Evolutionary conservation across 2,888 invertebrate species (phyloP).

Genomic region (Acrocyrtus sp.): DNA sequence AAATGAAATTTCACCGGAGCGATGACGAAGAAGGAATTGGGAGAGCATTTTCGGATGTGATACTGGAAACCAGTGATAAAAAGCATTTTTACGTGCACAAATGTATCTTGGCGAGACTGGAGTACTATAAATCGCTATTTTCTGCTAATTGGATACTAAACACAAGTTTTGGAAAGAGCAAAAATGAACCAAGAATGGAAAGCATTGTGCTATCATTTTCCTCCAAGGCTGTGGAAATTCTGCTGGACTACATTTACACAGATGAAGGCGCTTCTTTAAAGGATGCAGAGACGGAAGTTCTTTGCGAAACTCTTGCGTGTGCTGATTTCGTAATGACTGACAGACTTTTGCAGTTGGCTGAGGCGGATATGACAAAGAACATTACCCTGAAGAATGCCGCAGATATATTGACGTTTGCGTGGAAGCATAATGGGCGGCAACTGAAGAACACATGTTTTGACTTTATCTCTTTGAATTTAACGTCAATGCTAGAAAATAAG

Average conservation of each 20-base stretch:
- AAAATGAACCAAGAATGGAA: not conserved
- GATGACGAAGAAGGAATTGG: slow-evolving; percentile 64
- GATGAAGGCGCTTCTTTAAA: slow-evolving; percentile 73
- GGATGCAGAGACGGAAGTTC: slow-evolving; percentile 74
- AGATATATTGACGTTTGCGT: slow-evolving; percentile 80
- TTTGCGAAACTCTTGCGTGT: slow-evolving; percentile 79
- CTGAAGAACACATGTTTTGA: slow-evolving; percentile 79
- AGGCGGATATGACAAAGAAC: slow-evolving; percentile 73
- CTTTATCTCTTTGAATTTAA: slow-evolving; percentile 80
- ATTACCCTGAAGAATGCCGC: slow-evolving; percentile 80
- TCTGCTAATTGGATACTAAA: slow-evolving; percentile 79
- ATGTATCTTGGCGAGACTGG: slow-evolving; percentile 83
- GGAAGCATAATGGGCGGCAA: slow-evolving; percentile 79
- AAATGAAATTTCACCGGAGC: not conserved
- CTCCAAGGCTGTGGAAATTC: slow-evolving; percentile 69
- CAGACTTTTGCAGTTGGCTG: slow-evolving; percentile 78
- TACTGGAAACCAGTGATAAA: slow-evolving; percentile 69
- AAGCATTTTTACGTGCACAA: slow-evolving; percentile 75
- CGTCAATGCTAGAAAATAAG: slow-evolving; percentile 76
- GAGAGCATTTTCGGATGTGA: slow-evolving; percentile 73
- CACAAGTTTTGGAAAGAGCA: not conserved
- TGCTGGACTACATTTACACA: slow-evolving; percentile 81
- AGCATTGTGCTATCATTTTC: slow-evolving; percentile 68
- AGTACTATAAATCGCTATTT: slow-evolving; percentile 84
- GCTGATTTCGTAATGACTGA: slow-evolving; percentile 84